Evolutionary conservation across 2,797 vertebrate species (phyloP).

Genomic region (Harpagifer antarcticus): DNA sequence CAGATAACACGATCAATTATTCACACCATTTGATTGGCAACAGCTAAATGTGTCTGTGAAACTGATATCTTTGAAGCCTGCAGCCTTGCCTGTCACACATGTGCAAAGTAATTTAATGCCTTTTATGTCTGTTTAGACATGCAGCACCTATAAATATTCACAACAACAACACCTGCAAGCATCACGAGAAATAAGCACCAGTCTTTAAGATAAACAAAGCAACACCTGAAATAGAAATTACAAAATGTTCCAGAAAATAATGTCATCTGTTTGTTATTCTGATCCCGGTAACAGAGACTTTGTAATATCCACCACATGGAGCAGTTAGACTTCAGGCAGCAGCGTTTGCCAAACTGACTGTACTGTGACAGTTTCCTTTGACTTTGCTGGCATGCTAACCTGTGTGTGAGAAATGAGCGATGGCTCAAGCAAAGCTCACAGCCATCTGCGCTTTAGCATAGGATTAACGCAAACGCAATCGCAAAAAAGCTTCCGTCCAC

Average conservation of each 20-base stretch:
- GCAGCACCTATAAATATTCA: conserved; percentile 26
- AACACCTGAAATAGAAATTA: conserved; percentile 3
- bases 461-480: too few species aligned
- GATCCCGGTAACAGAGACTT: conserved; percentile 32
- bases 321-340: conserved; percentile 54
- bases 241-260: conserved; percentile 12
- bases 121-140: conserved; percentile 14
- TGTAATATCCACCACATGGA: conserved; percentile 52
- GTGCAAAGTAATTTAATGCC: conserved; percentile 11
- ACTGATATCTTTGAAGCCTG: background rate
- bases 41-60: conserved; percentile 14
- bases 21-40: conserved; percentile 17
- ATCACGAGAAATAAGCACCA: background rate
- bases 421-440: conserved; percentile 76
- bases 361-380: conserved; percentile 73
- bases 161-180: conserved; percentile 4
- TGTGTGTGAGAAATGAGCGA: conserved; percentile 76
- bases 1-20: background rate
- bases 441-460: conserved; percentile 86
- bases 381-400: conserved; percentile 76
- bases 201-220: conserved; percentile 5
- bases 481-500: too few species aligned
- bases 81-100: background rate
- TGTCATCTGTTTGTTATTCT: conserved; percentile 32
- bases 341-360: conserved; percentile 57